Conservation (phyloP, 2,888 invertebrate genomes). For the Melanostoma mellinum region DNA sequence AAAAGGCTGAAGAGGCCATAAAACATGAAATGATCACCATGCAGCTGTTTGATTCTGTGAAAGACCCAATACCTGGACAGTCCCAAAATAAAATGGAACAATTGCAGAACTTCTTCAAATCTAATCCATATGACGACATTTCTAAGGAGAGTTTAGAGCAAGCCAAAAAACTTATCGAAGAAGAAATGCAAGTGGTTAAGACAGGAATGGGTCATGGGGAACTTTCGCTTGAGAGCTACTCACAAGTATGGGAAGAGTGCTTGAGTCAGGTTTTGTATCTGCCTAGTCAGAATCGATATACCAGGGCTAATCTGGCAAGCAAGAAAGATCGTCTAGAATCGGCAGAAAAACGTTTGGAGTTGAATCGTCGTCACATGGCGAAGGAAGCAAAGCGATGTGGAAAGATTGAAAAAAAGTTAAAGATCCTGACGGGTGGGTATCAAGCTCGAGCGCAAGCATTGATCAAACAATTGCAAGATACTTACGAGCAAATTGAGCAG, state of each 20-base stretch:
- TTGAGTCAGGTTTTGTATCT: slow-evolving; percentile 95
- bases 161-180: slow-evolving; percentile 86
- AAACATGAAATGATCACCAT: slow-evolving; percentile 98
- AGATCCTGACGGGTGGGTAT: slow-evolving; percentile 96
- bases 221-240: slow-evolving; percentile 93
- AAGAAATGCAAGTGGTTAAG: slow-evolving; percentile 95
- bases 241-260: slow-evolving; percentile 99
- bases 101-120: slow-evolving; percentile 91
- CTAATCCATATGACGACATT: slow-evolving; percentile 92
- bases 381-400: slow-evolving; percentile 97
- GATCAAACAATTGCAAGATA: slow-evolving; percentile 92
- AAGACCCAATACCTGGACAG: slow-evolving; percentile 86
- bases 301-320: slow-evolving; percentile 95
- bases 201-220: slow-evolving; percentile 98
- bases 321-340: slow-evolving; percentile 98
- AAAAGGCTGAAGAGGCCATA: slow-evolving; percentile 97
- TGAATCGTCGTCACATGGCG: slow-evolving; percentile 97
- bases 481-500: slow-evolving; percentile 95
- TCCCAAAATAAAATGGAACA: slow-evolving; percentile 83
- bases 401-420: slow-evolving; percentile 98
- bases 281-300: slow-evolving; percentile 95
- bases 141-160: slow-evolving; percentile 86
- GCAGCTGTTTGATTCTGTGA: slow-evolving; percentile 94
- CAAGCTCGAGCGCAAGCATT: slow-evolving; percentile 91
- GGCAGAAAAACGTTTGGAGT: slow-evolving; percentile 94